Conservation (phyloP, 2,888 invertebrate species). For the Aquatica leii region DNA sequence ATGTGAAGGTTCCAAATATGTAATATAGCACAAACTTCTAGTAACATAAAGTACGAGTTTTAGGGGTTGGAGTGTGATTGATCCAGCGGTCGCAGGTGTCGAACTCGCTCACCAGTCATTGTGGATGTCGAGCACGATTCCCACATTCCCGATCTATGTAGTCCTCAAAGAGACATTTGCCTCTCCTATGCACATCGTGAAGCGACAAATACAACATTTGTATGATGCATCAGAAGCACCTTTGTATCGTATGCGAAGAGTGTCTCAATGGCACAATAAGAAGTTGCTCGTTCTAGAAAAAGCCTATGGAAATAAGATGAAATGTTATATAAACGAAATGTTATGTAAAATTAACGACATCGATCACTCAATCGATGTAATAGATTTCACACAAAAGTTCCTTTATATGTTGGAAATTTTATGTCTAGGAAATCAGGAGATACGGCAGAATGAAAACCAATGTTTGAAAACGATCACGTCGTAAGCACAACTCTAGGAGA, state of each 20-base stretch:
- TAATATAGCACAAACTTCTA: constrained; percentile 21
- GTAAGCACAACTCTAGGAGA: constrained; percentile 17
- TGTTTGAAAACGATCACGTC: constrained; percentile 26
- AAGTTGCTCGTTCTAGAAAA: constrained; percentile 15
- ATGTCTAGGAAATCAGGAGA: constrained; percentile 21
- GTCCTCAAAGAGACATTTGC: constrained; percentile 49
- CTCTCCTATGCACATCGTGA: constrained; percentile 42
- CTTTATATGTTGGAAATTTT: constrained; percentile 22
- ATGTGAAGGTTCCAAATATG: constrained; percentile 10
- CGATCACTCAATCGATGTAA: constrained; percentile 21
- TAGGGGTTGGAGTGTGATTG: constrained; percentile 44
- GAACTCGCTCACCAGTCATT: constrained; percentile 50
- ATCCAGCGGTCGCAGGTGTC: constrained; percentile 54
- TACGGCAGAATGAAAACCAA: constrained; percentile 24
- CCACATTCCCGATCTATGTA: constrained; percentile 53
- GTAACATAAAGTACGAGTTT: constrained; percentile 26
- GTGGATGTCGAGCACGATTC: constrained; percentile 52
- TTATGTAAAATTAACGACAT: constrained; percentile 29
- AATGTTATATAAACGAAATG: constrained; percentile 19
- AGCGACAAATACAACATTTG: constrained; percentile 45
- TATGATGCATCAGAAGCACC: constrained; percentile 44
- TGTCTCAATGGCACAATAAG: constrained; percentile 27
- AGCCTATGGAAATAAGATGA: constrained; percentile 12
- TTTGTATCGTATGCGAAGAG: constrained; percentile 36
- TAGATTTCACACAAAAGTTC: constrained; percentile 28